Conservation (phyloP, 1,140 invertebrate genomes). For the Aphis craccivora region DNA sequence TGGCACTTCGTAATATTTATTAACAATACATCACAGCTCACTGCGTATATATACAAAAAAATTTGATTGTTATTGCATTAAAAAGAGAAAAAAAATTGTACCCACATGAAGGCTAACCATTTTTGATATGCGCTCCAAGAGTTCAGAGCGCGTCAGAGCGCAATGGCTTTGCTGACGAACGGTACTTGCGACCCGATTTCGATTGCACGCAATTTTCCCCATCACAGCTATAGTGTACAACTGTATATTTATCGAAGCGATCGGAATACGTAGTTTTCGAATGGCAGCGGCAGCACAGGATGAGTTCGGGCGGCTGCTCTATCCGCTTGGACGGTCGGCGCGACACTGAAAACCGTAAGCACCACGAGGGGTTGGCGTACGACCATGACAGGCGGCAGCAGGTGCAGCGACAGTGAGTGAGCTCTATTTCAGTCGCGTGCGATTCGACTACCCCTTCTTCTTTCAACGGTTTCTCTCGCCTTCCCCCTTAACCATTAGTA, state of each 20-base stretch:
- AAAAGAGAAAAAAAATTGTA: neutral
- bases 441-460: neutral
- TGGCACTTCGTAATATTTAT: neutral
- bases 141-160: constrained; percentile 38
- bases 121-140: constrained; percentile 49
- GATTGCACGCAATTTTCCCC: constrained; percentile 54
- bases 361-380: constrained; percentile 14
- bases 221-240: neutral
- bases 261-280: neutral
- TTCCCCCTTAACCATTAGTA: neutral
- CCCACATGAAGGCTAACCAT: constrained; percentile 33
- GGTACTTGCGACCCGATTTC: constrained; percentile 36
- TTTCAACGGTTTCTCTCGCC: neutral
- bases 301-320: neutral
- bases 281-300: neutral
- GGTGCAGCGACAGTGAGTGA: constrained; percentile 22
- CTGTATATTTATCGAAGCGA: neutral
- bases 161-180: constrained; percentile 28
- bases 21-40: neutral
- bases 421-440: constrained; percentile 27
- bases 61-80: neutral
- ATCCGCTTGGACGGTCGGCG: constrained; percentile 19
- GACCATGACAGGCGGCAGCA: neutral
- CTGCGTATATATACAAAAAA: neutral
- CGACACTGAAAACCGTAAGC: constrained; percentile 42